A percentile compares a stretch with the other conserved stretches of the same genome.
Evolutionary conservation across 2,113 vertebrate species (phyloP).

Genomic region (rabbit (Oryctolagus cuniculus)): DNA sequence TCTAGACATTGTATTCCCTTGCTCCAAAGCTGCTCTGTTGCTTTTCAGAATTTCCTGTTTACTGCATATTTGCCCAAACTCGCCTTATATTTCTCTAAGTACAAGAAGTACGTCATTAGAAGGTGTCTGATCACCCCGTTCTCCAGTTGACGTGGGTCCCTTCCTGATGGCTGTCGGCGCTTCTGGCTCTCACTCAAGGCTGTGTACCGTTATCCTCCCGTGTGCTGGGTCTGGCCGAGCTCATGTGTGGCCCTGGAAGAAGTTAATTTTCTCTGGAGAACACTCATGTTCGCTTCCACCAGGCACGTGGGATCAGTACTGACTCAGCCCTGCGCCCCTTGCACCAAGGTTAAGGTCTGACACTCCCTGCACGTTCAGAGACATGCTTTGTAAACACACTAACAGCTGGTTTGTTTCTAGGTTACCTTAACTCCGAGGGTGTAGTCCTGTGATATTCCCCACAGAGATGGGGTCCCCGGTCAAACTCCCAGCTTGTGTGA

Average conservation of each 20-base stretch:
- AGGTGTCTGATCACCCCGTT: background rate
- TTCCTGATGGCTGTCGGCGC: background rate
- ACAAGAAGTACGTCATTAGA: background rate
- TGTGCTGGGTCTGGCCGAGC: background rate
- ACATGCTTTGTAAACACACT: background rate
- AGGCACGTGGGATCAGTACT: background rate
- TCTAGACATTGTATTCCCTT: background rate
- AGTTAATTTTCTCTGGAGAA: background rate
- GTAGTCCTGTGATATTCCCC: background rate
- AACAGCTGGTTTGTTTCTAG: background rate
- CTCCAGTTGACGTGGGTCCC: background rate
- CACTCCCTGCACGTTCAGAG: background rate
- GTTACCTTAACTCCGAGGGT: background rate
- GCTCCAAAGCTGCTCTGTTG: background rate
- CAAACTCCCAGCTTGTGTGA: background rate
- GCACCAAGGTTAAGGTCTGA: background rate
- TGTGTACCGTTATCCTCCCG: too few species aligned
- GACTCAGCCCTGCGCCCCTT: background rate
- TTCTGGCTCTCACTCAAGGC: background rate
- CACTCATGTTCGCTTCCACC: background rate
- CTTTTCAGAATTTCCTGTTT: conserved; percentile 6
- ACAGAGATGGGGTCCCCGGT: background rate
- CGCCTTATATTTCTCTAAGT: background rate
- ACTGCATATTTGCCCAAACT: background rate
- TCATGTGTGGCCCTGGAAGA: background rate